Evolutionary conservation across 2,888 invertebrate genomes (phyloP).

Genomic region (Eumerus sabulonum): DNA sequence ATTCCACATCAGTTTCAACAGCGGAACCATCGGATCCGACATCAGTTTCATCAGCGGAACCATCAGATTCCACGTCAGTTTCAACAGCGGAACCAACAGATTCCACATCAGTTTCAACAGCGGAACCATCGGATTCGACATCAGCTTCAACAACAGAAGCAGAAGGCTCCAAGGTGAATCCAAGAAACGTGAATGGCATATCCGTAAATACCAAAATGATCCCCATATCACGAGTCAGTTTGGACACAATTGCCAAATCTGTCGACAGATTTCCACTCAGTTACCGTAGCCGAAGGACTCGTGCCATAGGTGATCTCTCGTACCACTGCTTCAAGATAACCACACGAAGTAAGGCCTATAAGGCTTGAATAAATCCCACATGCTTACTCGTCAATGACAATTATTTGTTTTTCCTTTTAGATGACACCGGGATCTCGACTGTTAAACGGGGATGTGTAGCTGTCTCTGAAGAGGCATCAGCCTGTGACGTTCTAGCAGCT

Average conservation of each 20-base stretch:
- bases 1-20: neutral
- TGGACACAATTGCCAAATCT: no score
- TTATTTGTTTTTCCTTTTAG: no score
- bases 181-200: no score
- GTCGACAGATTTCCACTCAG: neutral
- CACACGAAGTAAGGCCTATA: neutral
- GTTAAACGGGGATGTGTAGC: constrained; percentile 21
- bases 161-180: neutral
- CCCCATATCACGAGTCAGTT: neutral
- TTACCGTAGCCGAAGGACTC: neutral
- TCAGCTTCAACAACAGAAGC: neutral
- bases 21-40: neutral
- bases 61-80: neutral
- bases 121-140: neutral
- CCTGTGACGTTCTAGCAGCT: constrained; percentile 1
- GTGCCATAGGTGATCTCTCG: neutral
- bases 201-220: no score
- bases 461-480: neutral
- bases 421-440: no score
- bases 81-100: neutral
- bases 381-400: no score
- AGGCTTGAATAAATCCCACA: neutral
- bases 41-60: no score
- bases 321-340: constrained; percentile 21
- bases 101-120: neutral